These are phyloP conservation scores for Thinocorus orbignyianus DNA, from an alignment of 2,113 vertebrate species.

Conservation along the genomic window DNA sequence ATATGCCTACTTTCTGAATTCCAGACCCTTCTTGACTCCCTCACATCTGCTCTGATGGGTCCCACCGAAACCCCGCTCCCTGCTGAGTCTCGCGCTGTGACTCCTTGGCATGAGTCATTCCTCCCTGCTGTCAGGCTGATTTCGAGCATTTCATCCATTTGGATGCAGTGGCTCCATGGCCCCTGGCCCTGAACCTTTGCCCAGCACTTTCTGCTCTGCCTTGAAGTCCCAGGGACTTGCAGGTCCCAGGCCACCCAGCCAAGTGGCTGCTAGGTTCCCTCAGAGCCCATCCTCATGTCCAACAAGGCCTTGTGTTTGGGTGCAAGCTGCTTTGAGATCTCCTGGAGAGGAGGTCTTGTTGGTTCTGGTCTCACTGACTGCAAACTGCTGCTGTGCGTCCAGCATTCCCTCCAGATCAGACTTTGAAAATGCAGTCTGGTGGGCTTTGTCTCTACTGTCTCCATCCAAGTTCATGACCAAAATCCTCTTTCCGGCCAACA, in stretches of 20 bases:
- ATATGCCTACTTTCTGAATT: rapidly evolving
- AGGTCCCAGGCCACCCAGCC: background rate
- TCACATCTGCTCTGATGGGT: rapidly evolving
- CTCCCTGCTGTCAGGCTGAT: rapidly evolving
- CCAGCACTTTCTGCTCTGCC: background rate
- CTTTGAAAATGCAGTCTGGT: background rate
- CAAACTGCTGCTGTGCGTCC: background rate
- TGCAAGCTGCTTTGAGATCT: background rate
- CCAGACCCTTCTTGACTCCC: background rate
- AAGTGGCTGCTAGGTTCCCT: background rate
- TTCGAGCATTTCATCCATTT: background rate
- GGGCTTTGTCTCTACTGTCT: background rate
- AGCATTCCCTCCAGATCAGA: background rate
- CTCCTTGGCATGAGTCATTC: background rate
- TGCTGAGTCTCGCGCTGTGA: rapidly evolving
- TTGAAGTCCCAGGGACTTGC: background rate
- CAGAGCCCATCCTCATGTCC: background rate
- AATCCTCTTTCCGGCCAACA: background rate
- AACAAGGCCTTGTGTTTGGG: background rate
- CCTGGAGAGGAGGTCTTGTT: background rate
- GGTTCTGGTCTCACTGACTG: background rate
- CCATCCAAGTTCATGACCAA: background rate
- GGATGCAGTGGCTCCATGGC: background rate
- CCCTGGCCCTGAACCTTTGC: background rate
- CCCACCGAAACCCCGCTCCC: background rate